A percentile compares a stretch with the other conserved stretches of the same genome.
These are phyloP conservation scores for Vombatus ursinus DNA, from an alignment of 2,113 vertebrate genomes.

Conservation along the genomic window DNA sequence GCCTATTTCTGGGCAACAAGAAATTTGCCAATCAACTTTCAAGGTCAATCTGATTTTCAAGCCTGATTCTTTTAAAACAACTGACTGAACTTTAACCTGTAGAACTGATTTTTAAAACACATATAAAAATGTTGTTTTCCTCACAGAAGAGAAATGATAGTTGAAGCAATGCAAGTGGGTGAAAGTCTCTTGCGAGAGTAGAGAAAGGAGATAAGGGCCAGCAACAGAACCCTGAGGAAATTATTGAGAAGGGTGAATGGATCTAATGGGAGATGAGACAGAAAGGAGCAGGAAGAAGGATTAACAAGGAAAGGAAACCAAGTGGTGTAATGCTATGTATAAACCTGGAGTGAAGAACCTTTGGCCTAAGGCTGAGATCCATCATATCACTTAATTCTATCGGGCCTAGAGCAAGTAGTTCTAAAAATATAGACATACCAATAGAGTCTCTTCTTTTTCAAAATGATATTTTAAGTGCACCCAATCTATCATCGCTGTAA, in stretches of 20 bases:
- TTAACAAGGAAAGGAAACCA: background rate
- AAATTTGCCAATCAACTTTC: background rate
- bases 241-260: background rate
- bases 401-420: background rate
- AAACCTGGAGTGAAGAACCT: background rate
- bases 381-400: background rate
- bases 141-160: constrained; percentile 1
- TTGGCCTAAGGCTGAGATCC: background rate
- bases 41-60: background rate
- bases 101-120: constrained; percentile 1
- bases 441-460: background rate
- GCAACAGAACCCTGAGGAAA: background rate
- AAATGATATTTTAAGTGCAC: background rate
- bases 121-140: background rate
- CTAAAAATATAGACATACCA: background rate
- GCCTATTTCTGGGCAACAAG: background rate
- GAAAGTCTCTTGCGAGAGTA: background rate
- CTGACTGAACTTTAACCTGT: background rate
- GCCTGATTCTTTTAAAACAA: background rate
- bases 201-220: background rate
- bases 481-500: background rate
- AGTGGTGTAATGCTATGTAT: background rate
- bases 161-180: background rate
- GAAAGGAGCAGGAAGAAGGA: background rate
- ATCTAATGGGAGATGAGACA: background rate